Conservation (phyloP, 2,113 vertebrate genomes). For the Ptychochromis oligacanthus region DNA sequence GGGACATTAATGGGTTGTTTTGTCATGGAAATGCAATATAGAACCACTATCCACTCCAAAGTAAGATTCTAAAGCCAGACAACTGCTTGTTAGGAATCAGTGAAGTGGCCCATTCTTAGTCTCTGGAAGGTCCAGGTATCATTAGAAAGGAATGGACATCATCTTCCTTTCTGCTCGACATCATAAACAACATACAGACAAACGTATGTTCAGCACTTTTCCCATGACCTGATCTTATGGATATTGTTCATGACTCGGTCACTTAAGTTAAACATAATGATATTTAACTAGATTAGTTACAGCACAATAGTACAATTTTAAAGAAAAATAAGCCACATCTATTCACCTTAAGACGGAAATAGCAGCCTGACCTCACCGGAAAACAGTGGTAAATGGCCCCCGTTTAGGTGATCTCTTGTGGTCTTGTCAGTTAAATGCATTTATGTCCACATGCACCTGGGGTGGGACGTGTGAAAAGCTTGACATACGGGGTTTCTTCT, state of each 20-base stretch:
- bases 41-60: not conserved
- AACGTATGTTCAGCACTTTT: not conserved
- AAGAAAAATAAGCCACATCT: constrained; percentile 8
- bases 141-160: not conserved
- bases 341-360: constrained; percentile 26
- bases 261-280: not conserved
- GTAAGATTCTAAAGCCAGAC: not conserved
- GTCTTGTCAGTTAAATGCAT: not conserved
- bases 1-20: constrained; percentile 4
- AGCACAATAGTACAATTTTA: not conserved
- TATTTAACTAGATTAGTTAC: not conserved
- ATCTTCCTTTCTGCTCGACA: not conserved
- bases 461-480: not conserved
- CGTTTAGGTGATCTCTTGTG: fast-evolving
- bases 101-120: not conserved
- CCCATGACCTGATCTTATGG: not conserved
- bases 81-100: not conserved
- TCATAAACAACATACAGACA: not conserved
- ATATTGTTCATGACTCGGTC: not conserved
- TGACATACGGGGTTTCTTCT: not conserved
- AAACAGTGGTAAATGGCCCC: not conserved
- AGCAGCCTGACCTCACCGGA: not conserved
- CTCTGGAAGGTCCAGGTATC: not conserved
- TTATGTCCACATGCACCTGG: not conserved
- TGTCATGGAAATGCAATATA: not conserved